These are phyloP conservation scores for Hylaeus volcanicus DNA, from an alignment of 1,140 invertebrate species.

Conservation along the genomic window DNA sequence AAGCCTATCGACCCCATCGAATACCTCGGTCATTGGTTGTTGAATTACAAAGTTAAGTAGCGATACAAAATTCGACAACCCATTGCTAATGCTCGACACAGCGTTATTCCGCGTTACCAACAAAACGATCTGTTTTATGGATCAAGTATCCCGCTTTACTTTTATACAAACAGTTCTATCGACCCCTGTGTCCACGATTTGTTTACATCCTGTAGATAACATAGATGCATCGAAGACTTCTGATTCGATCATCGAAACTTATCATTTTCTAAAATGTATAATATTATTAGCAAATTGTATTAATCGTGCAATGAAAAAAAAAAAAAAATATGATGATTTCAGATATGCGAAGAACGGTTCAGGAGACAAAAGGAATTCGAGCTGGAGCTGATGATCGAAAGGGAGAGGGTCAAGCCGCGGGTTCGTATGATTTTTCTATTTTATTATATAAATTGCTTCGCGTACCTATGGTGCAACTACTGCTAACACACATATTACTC, in stretches of 20 bases:
- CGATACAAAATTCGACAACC: background rate
- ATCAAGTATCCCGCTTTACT: too few species aligned
- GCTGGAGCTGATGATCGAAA: constrained; percentile 49
- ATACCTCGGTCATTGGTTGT: constrained; percentile 70
- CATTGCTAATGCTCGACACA: background rate
- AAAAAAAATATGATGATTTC: background rate
- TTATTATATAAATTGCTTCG: background rate
- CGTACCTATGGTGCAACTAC: background rate
- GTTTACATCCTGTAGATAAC: too few species aligned
- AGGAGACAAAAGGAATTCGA: constrained; percentile 51
- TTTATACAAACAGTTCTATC: background rate
- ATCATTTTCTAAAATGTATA: too few species aligned
- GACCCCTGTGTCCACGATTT: background rate
- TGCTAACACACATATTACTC: background rate
- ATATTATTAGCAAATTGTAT: too few species aligned
- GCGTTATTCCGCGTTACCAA: too few species aligned
- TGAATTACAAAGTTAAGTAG: constrained; percentile 67
- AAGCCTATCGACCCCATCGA: constrained; percentile 71
- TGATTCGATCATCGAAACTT: background rate
- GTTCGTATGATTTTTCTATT: constrained; percentile 24
- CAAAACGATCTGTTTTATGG: too few species aligned
- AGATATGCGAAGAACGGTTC: constrained; percentile 61
- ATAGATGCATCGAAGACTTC: too few species aligned
- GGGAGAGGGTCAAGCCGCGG: constrained; percentile 25
- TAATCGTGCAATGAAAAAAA: too few species aligned